Conservation (phyloP, 2,113 vertebrate genomes). For the Siniperca chuatsi region DNA sequence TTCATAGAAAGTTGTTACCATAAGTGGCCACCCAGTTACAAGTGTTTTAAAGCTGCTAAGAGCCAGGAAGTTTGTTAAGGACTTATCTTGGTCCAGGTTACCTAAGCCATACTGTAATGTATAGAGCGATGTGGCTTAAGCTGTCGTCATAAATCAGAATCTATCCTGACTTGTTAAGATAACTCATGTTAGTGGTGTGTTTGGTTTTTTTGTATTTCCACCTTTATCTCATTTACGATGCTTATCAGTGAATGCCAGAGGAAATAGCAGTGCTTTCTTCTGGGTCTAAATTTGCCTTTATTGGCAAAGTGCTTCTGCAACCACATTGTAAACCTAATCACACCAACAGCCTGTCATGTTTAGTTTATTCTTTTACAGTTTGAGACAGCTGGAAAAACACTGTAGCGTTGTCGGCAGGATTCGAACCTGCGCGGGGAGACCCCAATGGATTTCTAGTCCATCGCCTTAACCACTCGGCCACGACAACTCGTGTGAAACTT, state of each 20-base stretch:
- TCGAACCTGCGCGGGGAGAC: constrained; percentile 96
- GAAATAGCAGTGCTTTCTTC: not conserved
- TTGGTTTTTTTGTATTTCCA: not conserved
- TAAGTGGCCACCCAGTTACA: not conserved
- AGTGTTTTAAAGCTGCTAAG: not conserved
- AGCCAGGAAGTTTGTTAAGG: not conserved
- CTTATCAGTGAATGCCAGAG: not conserved
- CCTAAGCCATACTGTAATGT: not conserved
- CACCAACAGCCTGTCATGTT: not conserved
- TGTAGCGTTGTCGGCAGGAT: constrained; percentile 91
- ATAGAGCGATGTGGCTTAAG: not conserved
- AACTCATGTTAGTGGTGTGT: not conserved
- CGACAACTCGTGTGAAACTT: constrained; percentile 46
- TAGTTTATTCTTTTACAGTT: not conserved
- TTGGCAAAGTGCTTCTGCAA: not conserved
- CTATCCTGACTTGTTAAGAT: not conserved
- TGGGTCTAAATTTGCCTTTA: not conserved
- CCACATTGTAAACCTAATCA: not conserved
- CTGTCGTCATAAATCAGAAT: not conserved
- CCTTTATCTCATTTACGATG: not conserved
- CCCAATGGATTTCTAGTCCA: constrained; percentile 95
- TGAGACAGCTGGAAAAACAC: constrained; percentile 8
- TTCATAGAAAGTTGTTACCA: not conserved
- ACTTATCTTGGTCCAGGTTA: not conserved
- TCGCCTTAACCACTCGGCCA: constrained; percentile 87